Evolutionary conservation across 2,888 invertebrate genomes (phyloP).

Genomic region (Drosophila helvetica): DNA sequence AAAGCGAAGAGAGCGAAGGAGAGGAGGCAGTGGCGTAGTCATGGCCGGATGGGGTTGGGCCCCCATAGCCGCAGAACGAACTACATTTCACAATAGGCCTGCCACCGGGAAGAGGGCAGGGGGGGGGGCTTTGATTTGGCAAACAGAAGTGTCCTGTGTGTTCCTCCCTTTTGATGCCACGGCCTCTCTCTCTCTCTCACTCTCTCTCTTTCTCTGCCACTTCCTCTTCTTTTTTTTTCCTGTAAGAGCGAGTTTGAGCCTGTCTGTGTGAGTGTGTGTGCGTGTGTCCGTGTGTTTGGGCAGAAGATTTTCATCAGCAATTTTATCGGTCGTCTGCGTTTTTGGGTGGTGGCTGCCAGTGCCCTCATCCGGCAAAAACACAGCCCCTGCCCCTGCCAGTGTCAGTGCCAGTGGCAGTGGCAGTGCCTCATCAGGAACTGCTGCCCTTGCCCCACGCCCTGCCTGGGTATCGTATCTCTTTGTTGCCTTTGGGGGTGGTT

Average conservation of each 20-base stretch:
- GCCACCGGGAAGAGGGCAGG: no score
- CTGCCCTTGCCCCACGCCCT: conserved; percentile 14
- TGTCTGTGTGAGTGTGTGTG: conserved; percentile 2
- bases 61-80: conserved; percentile 17
- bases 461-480: conserved; percentile 36
- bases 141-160: conserved; percentile 60
- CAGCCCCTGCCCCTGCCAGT: conserved; percentile 2
- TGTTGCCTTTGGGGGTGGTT: conserved; percentile 59
- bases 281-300: conserved; percentile 46
- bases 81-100: conserved; percentile 22
- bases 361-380: not conserved
- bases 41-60: not conserved
- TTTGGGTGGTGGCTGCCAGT: conserved; percentile 69
- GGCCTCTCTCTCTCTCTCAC: no score
- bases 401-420: not conserved
- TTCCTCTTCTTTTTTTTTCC: conserved; percentile 26
- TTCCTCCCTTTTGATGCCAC: not conserved
- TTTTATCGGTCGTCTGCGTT: conserved; percentile 67
- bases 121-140: conserved; percentile 67
- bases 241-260: conserved; percentile 7
- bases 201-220: not conserved
- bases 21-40: not conserved
- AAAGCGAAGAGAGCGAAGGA: conserved; percentile 1
- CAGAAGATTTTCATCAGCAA: conserved; percentile 72
- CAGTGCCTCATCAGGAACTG: conserved; percentile 3